Base-by-base conservation (phyloP, 2,113 vertebrate genomes). In the Mohoua ochrocephala region DNA sequence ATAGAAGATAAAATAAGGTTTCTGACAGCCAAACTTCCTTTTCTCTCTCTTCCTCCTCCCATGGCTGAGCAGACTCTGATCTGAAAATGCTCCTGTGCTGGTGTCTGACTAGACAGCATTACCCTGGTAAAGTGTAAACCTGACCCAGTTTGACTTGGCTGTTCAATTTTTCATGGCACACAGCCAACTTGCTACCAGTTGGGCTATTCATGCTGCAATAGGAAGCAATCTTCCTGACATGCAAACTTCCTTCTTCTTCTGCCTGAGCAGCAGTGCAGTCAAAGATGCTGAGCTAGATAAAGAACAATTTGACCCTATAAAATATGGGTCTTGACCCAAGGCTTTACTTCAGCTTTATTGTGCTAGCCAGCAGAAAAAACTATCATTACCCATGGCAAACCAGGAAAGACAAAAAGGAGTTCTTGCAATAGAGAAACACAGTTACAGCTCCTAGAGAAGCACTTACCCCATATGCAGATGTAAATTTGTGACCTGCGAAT, bases 151-250 rank as follows among this genome's bases (percentile, higher is more conserved):
- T 95, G 96, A 94, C 94, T 84, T 78, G 79, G 57, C 79, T 86
- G 92, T 75, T 93, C 65, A 96, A 94, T 95, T 96, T 96, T 90
- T 54, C 87, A 71, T 98, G 97, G 98, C 97, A 95, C 67, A 71
- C 47, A 77, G 97, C 97, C 97, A 98, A 75, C 33, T 94, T 75
- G 85, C 96, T 93, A 97, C 97, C 97, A 96, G 91, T 96, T 96
- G 64, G 80, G 97, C 95, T 98, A 96, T 98, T 98, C 97, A 96
- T 88, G 84, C 93, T 95, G 91, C 95, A 97, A 97, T 98, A 98
- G 98, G 98, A 98, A 98, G 95, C 96, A 89, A 97, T 97, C 97
- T 96, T 95, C 84, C 94, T 96, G 96, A 92, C 95, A 97, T 92
- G 84, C 92, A 96, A 96, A 94, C 92, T 97, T 97, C 96, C 96